phyloP scores from a whole-genome alignment of 2,113 vertebrate species.

The Ramphastos sulfuratus region DNA sequence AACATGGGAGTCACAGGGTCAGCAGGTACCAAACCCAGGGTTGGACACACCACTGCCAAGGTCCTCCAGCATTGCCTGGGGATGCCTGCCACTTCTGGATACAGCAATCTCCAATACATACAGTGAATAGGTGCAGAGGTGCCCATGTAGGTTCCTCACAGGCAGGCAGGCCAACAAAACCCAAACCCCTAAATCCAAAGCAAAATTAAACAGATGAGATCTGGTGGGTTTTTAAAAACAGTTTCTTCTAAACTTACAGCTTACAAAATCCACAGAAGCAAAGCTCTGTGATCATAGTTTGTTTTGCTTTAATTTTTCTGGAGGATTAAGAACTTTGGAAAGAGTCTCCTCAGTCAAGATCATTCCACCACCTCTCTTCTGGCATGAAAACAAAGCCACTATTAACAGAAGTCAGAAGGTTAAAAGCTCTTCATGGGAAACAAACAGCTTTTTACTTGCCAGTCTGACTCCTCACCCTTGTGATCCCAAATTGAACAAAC shows the following conservation, averaged over 20 bases:
- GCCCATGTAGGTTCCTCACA: neutral
- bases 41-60: neutral
- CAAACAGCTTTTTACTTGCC: neutral
- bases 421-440: neutral
- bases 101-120: neutral
- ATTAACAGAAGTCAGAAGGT: neutral
- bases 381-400: neutral
- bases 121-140: neutral
- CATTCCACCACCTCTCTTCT: neutral
- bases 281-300: neutral
- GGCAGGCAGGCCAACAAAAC: neutral
- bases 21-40: neutral
- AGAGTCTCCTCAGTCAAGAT: neutral
- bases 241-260: neutral
- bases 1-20: neutral
- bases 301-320: neutral
- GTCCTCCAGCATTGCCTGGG: neutral
- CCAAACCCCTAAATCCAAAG: neutral
- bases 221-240: neutral
- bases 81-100: neutral
- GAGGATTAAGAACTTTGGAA: neutral
- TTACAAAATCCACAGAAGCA: neutral
- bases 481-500: neutral
- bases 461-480: neutral
- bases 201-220: neutral